Base-by-base conservation (phyloP, 2,113 vertebrate species). In the Aptenodytes patagonicus region DNA sequence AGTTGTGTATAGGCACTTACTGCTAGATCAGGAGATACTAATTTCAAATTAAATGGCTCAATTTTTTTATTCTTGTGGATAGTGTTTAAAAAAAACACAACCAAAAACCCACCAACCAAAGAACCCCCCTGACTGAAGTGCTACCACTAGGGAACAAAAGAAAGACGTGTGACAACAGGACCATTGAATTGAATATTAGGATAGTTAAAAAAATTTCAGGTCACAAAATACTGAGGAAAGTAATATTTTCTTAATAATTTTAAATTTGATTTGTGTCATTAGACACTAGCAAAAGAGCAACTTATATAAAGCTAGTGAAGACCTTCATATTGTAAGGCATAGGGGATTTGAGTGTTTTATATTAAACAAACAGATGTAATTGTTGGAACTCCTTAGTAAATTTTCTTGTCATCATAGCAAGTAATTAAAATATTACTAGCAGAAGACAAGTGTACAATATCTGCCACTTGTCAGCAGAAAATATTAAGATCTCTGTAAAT, bases 281-380 rank as follows among this genome's bases (percentile, higher is more conserved):
- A 60, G n/a, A 91, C 46, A 80, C 61, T 31, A 94, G 51, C 72
- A 84, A 75, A 42, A 96, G 28, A 88, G 32, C 32, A 40, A 20
- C 34, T 29, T 86, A n/a, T 7, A 20, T 54, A 40, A 89, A 83
- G 69, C 46, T 86, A 75, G 69, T 25, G 47, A 75, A 68, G 77
- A 64, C 15, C 54, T 88, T 72, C 34, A 15, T 86, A 4, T 57
- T 64, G 17, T 52, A 71, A 65, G 7, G 44, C 87, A 55, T 42
- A 34, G 60, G 61, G 58, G 5, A 79, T 88, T 83, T 93, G 19
- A 61, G 92, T 78, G 4, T 44, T 40, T 89, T 76, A 38, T 72
- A 47, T 89, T 92, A 92, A 93, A 93, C 49, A 89, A 86, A 93
- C 54, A 89, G 16, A 95, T 54, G 61, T 65, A 61, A 36, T 54